These are phyloP conservation scores for Agriopis marginaria DNA, from an alignment of 2,888 invertebrate genomes.

Conservation along the genomic window DNA sequence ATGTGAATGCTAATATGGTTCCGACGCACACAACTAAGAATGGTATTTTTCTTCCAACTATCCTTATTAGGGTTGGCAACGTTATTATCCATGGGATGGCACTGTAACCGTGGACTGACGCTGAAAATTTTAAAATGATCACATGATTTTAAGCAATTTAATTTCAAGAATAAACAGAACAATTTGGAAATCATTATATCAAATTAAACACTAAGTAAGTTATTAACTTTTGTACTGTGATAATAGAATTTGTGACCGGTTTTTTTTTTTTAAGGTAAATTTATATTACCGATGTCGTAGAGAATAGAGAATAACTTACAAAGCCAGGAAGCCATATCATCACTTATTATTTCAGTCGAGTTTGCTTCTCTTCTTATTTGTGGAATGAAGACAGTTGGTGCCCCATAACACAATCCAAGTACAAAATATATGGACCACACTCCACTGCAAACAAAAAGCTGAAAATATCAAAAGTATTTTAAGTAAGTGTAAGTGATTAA, in stretches of 20 bases:
- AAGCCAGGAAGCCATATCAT: slow-evolving; percentile 50
- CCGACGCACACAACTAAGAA: slow-evolving; percentile 42
- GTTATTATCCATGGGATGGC: slow-evolving; percentile 45
- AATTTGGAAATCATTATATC: no score
- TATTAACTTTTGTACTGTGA: background rate
- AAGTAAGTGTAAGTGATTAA: no score
- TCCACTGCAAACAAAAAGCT: slow-evolving; percentile 47
- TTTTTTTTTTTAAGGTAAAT: background rate
- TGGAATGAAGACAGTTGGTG: slow-evolving; percentile 50
- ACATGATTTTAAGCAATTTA: no score
- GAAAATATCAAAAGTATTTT: slow-evolving; percentile 24
- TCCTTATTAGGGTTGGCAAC: slow-evolving; percentile 36
- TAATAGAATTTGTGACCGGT: no score
- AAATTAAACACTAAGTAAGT: background rate
- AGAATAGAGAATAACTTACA: slow-evolving; percentile 37
- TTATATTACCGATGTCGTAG: background rate
- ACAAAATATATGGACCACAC: slow-evolving; percentile 48
- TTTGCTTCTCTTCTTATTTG: slow-evolving; percentile 50
- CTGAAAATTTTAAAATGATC: slow-evolving; percentile 12
- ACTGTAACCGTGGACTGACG: slow-evolving; percentile 44
- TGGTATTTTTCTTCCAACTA: slow-evolving; percentile 43
- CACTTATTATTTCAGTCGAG: slow-evolving; percentile 41
- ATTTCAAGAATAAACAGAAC: no score
- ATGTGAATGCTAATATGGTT: slow-evolving; percentile 41
- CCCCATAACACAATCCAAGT: slow-evolving; percentile 47